phyloP scores from a whole-genome alignment of 30 jellyfish, hydroid and myxozoan genomes.

The Nemopilema nomurai region DNA sequence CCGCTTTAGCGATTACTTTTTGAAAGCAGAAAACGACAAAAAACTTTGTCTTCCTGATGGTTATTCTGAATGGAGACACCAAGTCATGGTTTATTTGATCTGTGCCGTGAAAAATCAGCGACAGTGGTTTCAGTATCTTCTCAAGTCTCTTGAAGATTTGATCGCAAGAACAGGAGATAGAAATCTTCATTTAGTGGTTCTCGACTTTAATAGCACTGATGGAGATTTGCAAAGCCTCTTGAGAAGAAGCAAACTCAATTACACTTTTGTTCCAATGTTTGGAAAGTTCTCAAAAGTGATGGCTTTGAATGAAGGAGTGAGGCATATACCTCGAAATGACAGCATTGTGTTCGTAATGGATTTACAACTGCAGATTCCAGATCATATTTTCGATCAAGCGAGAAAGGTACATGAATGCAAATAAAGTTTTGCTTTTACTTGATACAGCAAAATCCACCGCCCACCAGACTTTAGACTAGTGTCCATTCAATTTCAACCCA shows the following conservation, averaged over 20 bases:
- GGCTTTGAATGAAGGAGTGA: conserved; percentile 67
- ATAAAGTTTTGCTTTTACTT: background rate
- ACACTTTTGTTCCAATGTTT: conserved; percentile 55
- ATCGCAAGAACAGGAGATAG: conserved; percentile 63
- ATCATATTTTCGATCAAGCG: conserved; percentile 74
- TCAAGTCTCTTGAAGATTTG: conserved; percentile 56
- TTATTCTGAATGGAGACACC: conserved; percentile 60
- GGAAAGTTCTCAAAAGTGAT: conserved; percentile 86
- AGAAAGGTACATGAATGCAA: conserved; percentile 66
- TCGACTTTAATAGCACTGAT: conserved; percentile 84
- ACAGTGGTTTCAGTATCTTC: conserved; percentile 75
- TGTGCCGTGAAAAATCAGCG: conserved; percentile 85
- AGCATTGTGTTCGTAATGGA: conserved; percentile 80
- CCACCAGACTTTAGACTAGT: no score
- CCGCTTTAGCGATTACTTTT: conserved; percentile 83
- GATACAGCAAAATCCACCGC: background rate
- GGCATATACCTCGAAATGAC: conserved; percentile 46
- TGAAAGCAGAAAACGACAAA: conserved; percentile 1
- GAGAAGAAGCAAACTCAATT: conserved; percentile 48
- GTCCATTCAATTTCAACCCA: no score
- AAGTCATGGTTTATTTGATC: conserved; percentile 55
- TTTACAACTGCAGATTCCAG: conserved; percentile 81
- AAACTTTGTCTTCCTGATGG: conserved; percentile 77
- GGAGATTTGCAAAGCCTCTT: conserved; percentile 43
- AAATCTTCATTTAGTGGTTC: conserved; percentile 68